phyloP scores from a whole-genome alignment of 2,113 vertebrate genomes.

The Aegotheles bennettii region DNA sequence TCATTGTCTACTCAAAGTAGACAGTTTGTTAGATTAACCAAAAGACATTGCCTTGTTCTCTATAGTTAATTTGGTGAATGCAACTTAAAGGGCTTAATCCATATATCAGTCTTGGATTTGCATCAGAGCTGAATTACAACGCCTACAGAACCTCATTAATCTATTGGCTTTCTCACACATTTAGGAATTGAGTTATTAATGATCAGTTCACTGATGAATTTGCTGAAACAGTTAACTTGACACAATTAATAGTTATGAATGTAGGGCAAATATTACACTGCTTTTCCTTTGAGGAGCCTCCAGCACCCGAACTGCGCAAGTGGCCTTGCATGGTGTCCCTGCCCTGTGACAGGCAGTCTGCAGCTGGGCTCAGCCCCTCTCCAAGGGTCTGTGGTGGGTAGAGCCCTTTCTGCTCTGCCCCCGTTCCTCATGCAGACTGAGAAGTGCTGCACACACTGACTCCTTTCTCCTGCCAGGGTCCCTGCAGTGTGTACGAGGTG shows the following conservation, averaged over 20 bases:
- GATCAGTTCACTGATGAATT: background rate
- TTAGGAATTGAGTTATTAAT: background rate
- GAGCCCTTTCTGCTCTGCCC: too few species aligned
- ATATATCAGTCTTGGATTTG: background rate
- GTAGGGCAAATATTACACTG: background rate
- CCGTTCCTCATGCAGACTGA: background rate
- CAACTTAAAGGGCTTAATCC: background rate
- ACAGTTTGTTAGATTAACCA: background rate
- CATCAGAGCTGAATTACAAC: background rate
- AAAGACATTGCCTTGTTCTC: background rate
- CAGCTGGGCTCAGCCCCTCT: background rate
- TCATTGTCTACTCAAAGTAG: too few species aligned
- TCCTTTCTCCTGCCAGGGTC: background rate
- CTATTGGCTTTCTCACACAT: background rate
- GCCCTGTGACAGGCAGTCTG: too few species aligned
- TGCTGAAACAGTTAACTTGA: background rate
- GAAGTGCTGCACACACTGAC: background rate
- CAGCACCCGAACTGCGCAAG: background rate
- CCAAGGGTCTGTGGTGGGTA: background rate
- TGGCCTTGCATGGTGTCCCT: too few species aligned
- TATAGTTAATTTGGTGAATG: background rate
- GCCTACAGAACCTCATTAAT: background rate
- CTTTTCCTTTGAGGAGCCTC: background rate
- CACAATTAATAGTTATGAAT: background rate
- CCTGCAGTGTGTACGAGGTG: fast-evolving